Conservation (phyloP, 2,113 vertebrate species). For the Paramisgurnus dabryanus region DNA sequence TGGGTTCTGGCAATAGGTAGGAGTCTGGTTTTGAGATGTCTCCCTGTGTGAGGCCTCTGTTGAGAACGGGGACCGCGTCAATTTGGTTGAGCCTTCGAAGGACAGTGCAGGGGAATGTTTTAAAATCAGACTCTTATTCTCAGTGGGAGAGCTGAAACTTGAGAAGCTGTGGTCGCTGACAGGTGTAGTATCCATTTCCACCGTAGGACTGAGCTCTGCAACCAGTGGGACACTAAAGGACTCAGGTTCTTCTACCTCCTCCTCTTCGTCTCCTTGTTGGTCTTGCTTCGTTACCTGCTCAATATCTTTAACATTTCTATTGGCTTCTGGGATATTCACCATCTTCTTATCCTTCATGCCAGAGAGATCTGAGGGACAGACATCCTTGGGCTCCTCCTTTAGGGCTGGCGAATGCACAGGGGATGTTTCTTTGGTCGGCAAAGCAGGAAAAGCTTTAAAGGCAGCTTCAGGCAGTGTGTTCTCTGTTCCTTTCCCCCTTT, state of each 20-base stretch:
- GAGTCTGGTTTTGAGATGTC: conserved; percentile 62
- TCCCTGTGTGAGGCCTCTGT: conserved; percentile 80
- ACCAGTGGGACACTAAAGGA: conserved; percentile 22
- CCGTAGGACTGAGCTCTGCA: conserved; percentile 27
- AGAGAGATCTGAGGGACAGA: conserved; percentile 21
- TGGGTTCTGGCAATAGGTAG: conserved; percentile 49
- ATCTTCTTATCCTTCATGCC: not conserved
- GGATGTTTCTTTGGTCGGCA: conserved; percentile 58
- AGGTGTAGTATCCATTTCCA: conserved; percentile 67
- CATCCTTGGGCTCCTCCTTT: conserved; percentile 42
- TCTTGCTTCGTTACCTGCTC: conserved; percentile 16
- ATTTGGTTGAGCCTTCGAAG: conserved; percentile 70
- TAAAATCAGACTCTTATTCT: conserved; percentile 65
- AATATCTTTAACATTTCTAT: not conserved
- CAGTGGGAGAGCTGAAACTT: conserved; percentile 67
- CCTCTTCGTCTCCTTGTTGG: conserved; percentile 6
- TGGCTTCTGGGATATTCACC: conserved; percentile 8
- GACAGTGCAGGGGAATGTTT: conserved; percentile 67
- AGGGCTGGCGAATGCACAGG: not conserved
- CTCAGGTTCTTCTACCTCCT: conserved; percentile 40
- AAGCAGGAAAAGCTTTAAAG: conserved; percentile 33
- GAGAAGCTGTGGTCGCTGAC: conserved; percentile 70
- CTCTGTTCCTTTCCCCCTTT: conserved; percentile 40
- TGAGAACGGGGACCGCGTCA: conserved; percentile 78
- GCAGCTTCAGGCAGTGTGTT: conserved; percentile 1